Percentiles rank a stretch among this genome's conserved stretches.
phyloP scores from a whole-genome alignment of 2,113 vertebrate genomes.

The Heteronetta atricapilla region DNA sequence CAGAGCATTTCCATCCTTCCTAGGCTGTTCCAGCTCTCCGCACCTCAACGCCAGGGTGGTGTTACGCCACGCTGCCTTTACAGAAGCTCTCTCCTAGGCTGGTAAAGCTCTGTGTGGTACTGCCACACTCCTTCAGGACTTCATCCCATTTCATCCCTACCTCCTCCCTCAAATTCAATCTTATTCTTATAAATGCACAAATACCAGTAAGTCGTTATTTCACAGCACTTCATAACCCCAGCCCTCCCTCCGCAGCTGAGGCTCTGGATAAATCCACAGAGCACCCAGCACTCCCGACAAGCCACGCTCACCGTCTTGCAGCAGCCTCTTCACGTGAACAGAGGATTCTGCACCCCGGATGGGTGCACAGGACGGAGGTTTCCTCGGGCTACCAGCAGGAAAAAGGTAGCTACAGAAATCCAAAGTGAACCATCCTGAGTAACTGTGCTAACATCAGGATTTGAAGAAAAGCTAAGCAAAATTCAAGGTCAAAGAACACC shows the following conservation, averaged over 20 bases:
- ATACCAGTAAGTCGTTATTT: not conserved
- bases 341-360: rapidly evolving
- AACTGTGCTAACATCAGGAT: not conserved
- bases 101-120: not conserved
- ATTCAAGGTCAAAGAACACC: not conserved
- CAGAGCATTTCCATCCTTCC: rapidly evolving
- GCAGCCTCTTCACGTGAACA: rapidly evolving
- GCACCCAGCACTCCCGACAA: rapidly evolving
- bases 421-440: not conserved
- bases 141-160: too few species aligned
- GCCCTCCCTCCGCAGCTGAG: not conserved
- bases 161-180: not conserved
- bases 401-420: not conserved
- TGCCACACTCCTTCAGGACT: not conserved
- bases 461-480: not conserved
- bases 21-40: not conserved
- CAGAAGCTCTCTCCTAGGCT: not conserved
- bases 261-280: not conserved
- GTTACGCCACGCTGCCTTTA: not conserved
- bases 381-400: not conserved
- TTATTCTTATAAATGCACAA: not conserved
- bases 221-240: not conserved
- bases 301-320: not conserved
- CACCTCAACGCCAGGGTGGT: not conserved
- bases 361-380: rapidly evolving